These are phyloP conservation scores for Elmis aenea DNA, from an alignment of 2,888 invertebrate species.

Conservation along the genomic window DNA sequence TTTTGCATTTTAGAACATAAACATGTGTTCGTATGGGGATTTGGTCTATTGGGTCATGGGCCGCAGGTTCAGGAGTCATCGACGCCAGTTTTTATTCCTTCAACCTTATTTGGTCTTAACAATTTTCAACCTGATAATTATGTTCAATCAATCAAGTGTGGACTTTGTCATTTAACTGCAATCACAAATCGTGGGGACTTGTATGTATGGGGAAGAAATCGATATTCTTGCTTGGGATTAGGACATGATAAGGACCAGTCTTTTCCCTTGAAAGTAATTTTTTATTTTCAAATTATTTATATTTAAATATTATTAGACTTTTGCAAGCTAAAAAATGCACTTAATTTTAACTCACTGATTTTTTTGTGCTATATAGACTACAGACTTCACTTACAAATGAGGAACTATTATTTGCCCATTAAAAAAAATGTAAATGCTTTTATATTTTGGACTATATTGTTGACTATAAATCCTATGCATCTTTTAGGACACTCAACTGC, in stretches of 20 bases:
- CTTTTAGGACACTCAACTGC: no score
- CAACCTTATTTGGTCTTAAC: conserved; percentile 79
- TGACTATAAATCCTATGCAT: no score
- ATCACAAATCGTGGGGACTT: conserved; percentile 78
- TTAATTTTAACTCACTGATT: conserved; percentile 1
- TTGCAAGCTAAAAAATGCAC: background rate
- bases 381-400: conserved; percentile 1
- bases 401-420: no score
- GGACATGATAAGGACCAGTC: conserved; percentile 76
- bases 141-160: conserved; percentile 64
- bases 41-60: conserved; percentile 84
- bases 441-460: no score
- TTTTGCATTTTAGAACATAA: conserved; percentile 64
- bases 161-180: conserved; percentile 75
- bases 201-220: conserved; percentile 90
- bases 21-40: conserved; percentile 90
- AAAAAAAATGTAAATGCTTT: no score
- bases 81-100: conserved; percentile 69
- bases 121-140: conserved; percentile 68
- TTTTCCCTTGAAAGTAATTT: conserved; percentile 74
- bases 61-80: conserved; percentile 65
- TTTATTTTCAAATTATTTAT: conserved; percentile 9
- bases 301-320: background rate
- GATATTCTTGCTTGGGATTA: conserved; percentile 77
- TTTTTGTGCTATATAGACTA: background rate